phyloP scores from a whole-genome alignment of 2,113 vertebrate genomes.

The Rhynchopsitta pachyrhyncha region DNA sequence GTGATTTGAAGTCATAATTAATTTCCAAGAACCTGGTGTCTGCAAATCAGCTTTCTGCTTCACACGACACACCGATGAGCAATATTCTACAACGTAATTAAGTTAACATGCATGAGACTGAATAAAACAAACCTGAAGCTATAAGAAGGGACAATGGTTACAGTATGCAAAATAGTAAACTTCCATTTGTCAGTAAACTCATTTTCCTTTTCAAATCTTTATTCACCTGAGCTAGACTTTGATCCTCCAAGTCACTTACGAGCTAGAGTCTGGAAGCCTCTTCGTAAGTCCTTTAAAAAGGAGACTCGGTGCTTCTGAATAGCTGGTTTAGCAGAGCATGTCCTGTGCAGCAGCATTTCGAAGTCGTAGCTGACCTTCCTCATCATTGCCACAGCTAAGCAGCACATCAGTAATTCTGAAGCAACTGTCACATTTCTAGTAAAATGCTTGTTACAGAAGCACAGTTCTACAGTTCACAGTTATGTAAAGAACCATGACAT shows the following conservation, averaged over 20 bases:
- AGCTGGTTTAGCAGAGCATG: background rate
- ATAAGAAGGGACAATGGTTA: background rate
- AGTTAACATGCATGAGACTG: background rate
- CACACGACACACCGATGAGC: background rate
- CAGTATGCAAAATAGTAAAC: background rate
- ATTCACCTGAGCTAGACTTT: background rate
- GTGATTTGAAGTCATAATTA: background rate
- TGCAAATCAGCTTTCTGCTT: conserved; percentile 1
- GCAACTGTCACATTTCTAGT: background rate
- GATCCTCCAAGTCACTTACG: background rate
- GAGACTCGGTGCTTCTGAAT: background rate
- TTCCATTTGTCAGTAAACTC: background rate
- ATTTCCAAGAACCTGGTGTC: background rate
- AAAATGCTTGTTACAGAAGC: background rate
- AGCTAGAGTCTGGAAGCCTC: conserved; percentile 29
- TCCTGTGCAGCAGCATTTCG: background rate
- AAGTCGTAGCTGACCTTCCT: background rate
- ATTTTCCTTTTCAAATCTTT: background rate
- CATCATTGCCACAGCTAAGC: background rate
- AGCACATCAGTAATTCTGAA: background rate
- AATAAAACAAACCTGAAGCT: background rate
- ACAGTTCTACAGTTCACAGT: background rate
- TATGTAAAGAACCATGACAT: background rate
- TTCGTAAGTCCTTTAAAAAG: background rate
- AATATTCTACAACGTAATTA: background rate